Conservation (phyloP, 2,888 invertebrate genomes). For the Neuroscelio doddi region DNA sequence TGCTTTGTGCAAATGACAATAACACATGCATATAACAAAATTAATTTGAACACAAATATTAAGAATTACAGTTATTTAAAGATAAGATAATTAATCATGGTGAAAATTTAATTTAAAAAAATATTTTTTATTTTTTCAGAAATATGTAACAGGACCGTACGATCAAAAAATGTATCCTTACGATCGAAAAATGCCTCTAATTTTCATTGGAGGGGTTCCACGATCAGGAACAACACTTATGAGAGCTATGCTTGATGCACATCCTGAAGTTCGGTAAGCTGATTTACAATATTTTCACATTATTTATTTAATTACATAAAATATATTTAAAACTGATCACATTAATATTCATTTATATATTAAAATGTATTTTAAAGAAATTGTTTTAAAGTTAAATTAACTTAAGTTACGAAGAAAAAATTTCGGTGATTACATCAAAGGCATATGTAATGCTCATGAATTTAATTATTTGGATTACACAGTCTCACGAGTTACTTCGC, state of each 20-base stretch:
- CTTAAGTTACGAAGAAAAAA: background rate
- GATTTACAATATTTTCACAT: background rate
- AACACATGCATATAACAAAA: too few species aligned
- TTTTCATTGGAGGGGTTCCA: conserved; percentile 98
- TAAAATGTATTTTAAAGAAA: too few species aligned
- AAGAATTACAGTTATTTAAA: too few species aligned
- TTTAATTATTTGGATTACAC: conserved; percentile 14
- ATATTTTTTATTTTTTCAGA: conserved; percentile 71
- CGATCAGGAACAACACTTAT: conserved; percentile 97
- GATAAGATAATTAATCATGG: too few species aligned
- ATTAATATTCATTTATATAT: too few species aligned
- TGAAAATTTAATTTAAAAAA: too few species aligned
- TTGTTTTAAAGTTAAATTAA: too few species aligned
- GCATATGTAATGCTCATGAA: background rate
- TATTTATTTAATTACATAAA: too few species aligned
- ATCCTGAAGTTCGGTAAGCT: conserved; percentile 91
- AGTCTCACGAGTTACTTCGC: too few species aligned
- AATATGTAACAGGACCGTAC: conserved; percentile 76
- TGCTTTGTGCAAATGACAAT: background rate
- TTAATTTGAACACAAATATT: background rate
- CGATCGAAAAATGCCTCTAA: conserved; percentile 92
- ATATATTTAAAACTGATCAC: too few species aligned
- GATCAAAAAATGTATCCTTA: conserved; percentile 82
- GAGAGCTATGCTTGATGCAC: conserved; percentile 98
- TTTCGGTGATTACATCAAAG: too few species aligned